These are phyloP conservation scores for Homarus gammarus DNA, from an alignment of 2,888 invertebrate genomes.

Conservation along the genomic window DNA sequence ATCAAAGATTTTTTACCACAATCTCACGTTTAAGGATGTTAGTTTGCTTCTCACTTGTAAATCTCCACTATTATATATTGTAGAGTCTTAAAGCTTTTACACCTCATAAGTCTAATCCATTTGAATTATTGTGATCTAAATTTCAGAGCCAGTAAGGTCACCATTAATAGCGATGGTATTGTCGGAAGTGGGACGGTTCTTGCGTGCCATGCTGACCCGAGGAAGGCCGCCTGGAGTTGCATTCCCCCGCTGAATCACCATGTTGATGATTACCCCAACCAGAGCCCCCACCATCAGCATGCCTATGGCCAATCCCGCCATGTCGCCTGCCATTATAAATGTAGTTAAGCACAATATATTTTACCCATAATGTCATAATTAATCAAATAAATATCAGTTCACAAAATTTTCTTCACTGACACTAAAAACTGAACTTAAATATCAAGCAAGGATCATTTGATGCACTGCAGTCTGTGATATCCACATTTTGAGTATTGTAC, in stretches of 20 bases:
- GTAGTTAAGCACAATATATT: neutral
- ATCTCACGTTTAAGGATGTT: no score
- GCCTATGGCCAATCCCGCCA: constrained; percentile 59
- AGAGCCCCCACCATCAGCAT: constrained; percentile 40
- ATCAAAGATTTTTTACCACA: no score
- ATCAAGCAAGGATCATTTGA: neutral
- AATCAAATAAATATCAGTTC: neutral
- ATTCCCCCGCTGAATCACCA: neutral
- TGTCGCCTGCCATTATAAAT: constrained; percentile 29
- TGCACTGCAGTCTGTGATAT: neutral
- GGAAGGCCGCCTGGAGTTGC: neutral
- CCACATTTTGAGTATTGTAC: neutral
- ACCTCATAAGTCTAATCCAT: no score
- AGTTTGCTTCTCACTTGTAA: no score
- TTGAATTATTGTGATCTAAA: no score
- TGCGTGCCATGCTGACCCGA: constrained; percentile 36
- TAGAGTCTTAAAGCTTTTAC: neutral
- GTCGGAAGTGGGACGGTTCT: neutral
- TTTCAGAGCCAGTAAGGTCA: constrained; percentile 43
- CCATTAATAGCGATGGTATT: constrained; percentile 40
- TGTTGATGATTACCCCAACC: constrained; percentile 6
- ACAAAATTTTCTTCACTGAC: no score
- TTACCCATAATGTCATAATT: neutral
- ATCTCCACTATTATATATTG: neutral
- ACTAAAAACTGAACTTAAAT: neutral